Evolutionary conservation across 1,140 invertebrate species (phyloP), one percentile per base, ranked within the genome.

Genomic region (Penaeus indicus): DNA sequence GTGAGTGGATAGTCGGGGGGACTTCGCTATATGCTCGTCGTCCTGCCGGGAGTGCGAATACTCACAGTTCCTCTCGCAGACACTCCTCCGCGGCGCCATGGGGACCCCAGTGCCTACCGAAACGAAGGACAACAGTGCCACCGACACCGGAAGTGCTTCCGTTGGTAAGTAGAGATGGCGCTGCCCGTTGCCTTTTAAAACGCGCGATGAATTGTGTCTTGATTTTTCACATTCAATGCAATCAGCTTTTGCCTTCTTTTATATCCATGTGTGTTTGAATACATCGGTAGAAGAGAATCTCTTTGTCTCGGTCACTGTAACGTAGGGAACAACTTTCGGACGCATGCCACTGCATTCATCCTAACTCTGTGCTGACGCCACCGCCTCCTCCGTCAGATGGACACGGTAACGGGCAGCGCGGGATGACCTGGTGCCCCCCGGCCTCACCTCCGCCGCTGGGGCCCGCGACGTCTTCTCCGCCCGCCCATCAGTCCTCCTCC

Each of bases 41-140:
- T 54, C 54, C 54, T 16, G 54, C 54, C 16, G 54, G 54, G 54
- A 54, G 54, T 54, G 54, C 11, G 10, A 54, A 54, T 11, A 11
- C 54, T 54, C 54, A 1, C 16, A 0, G 10, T 54, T 13, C 54
- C 11, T 13, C 54, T 54, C 32, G 62, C 18, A 61, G 38, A 42
- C 54, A n/a, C 22, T n/a, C 38, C 32, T 13, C 22, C 63, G 27
- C 22, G 11, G 25, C 32, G 42, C 60, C 87, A 88, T 88, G 87
- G 87, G 87, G 69, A 88, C 87, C 61, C 87, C 87, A 78, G 81
- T 88, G 81, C 87, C 87, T 54, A 88, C 87, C 19, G 87, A 88
- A 72, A 88, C 87, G 38, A 88, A 88, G 72, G 87, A 88, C 84
- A 88, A 88, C 82, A 88, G 87, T 84, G 81, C 87, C 81, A 78